phyloP scores from a whole-genome alignment of 2,888 invertebrate genomes.

The Lobophora halterata region DNA sequence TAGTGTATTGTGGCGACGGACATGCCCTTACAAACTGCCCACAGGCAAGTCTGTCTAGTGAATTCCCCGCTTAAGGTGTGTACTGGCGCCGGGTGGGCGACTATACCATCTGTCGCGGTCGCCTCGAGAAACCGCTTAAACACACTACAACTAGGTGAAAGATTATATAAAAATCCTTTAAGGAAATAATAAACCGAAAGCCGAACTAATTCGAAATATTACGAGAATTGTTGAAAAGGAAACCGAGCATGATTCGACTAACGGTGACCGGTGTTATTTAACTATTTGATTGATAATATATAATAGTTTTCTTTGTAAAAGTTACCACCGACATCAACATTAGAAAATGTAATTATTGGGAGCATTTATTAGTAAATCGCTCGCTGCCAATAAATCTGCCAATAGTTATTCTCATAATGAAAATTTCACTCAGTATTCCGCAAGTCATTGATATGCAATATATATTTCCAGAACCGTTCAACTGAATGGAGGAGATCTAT shows the following conservation, averaged over 20 bases:
- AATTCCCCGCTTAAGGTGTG: slow-evolving; percentile 25
- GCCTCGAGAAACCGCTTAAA: slow-evolving; percentile 40
- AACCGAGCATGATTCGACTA: too few relatives aligned
- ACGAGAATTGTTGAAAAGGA: too few relatives aligned
- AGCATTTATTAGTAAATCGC: slow-evolving; percentile 19
- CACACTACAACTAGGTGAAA: slow-evolving; percentile 35
- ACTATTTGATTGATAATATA: too few relatives aligned
- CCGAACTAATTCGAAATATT: too few relatives aligned
- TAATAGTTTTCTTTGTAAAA: too few relatives aligned
- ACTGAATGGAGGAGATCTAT: slow-evolving; percentile 22
- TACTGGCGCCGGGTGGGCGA: slow-evolving; percentile 64
- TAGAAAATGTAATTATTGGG: slow-evolving; percentile 21
- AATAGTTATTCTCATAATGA: slow-evolving; percentile 21
- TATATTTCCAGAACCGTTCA: slow-evolving; percentile 22
- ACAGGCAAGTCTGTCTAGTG: too few relatives aligned
- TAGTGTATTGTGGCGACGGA: too few relatives aligned
- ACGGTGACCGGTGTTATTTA: too few relatives aligned
- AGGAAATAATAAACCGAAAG: slow-evolving; percentile 4
- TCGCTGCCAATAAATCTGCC: slow-evolving; percentile 2
- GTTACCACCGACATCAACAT: slow-evolving; percentile 9
- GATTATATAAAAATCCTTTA: slow-evolving; percentile 13
- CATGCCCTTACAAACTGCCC: too few relatives aligned
- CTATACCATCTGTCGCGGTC: slow-evolving; percentile 61
- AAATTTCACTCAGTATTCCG: slow-evolving; percentile 20
- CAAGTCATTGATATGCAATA: slow-evolving; percentile 14